These are phyloP conservation scores for Cotesia congregata DNA, from an alignment of 2,888 invertebrate species.

Conservation along the genomic window DNA sequence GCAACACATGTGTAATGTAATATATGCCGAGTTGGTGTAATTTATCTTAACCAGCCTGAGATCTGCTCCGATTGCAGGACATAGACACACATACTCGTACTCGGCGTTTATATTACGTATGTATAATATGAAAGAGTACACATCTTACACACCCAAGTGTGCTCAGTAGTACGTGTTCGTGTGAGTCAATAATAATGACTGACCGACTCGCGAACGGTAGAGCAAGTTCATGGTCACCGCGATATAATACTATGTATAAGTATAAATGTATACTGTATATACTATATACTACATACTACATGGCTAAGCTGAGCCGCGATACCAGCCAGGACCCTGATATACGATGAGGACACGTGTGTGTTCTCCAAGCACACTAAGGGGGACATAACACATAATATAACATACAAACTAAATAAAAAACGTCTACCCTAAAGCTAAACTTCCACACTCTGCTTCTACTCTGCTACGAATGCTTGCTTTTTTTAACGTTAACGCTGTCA, in stretches of 20 bases:
- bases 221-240: constrained; percentile 65
- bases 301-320: constrained; percentile 2
- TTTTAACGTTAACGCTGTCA: constrained; percentile 30
- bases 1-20: no score
- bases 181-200: constrained; percentile 63
- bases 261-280: no score
- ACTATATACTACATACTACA: no score
- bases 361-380: constrained; percentile 24
- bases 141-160: constrained; percentile 10
- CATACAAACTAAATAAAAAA: no score
- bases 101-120: background rate
- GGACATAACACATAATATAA: constrained; percentile 18
- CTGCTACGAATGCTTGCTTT: background rate
- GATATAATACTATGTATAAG: background rate
- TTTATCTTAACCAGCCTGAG: no score
- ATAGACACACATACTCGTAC: background rate
- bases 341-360: constrained; percentile 50
- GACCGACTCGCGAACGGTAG: constrained; percentile 59
- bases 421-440: no score
- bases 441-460: constrained; percentile 5
- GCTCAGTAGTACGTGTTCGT: constrained; percentile 41
- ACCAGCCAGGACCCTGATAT: constrained; percentile 47
- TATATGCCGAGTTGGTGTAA: no score
- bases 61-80: no score
- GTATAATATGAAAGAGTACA: no score